These are phyloP conservation scores for Spermophilus dauricus DNA, from an alignment of 2,113 vertebrate genomes.

Conservation along the genomic window DNA sequence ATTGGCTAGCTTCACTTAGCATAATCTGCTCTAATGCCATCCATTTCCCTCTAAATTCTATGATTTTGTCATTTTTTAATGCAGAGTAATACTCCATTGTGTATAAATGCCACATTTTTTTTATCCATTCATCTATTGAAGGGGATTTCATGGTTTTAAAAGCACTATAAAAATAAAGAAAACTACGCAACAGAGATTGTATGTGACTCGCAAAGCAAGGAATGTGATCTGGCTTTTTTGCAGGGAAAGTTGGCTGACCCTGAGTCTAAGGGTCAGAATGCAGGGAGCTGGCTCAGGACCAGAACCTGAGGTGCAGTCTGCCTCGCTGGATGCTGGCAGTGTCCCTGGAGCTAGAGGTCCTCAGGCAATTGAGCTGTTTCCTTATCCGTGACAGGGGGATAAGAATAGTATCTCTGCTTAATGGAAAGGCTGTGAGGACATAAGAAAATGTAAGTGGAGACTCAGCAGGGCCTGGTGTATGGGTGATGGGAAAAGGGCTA, in stretches of 20 bases:
- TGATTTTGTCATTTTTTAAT: too few species aligned
- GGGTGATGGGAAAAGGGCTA: too few species aligned
- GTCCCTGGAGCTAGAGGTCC: neutral
- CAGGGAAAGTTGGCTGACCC: neutral
- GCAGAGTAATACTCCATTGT: too few species aligned
- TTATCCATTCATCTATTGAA: too few species aligned
- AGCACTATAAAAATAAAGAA: neutral
- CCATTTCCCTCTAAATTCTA: too few species aligned
- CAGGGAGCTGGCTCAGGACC: neutral
- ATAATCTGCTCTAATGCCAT: too few species aligned
- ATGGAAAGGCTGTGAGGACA: too few species aligned
- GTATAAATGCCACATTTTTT: too few species aligned
- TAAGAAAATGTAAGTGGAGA: neutral
- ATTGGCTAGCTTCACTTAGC: too few species aligned
- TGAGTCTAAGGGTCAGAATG: neutral
- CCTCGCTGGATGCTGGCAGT: neutral
- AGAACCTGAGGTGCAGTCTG: too few species aligned
- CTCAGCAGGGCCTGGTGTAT: neutral
- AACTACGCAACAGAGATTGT: neutral
- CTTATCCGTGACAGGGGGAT: neutral
- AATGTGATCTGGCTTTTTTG: neutral
- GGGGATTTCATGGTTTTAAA: neutral
- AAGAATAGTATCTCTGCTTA: neutral
- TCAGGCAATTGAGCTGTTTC: neutral
- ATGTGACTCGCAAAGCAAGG: neutral